Percentiles rank a stretch among this genome's conserved stretches.
These are phyloP conservation scores for Poeciliopsis occidentalis DNA, from an alignment of 2,113 vertebrate genomes.

Conservation along the genomic window DNA sequence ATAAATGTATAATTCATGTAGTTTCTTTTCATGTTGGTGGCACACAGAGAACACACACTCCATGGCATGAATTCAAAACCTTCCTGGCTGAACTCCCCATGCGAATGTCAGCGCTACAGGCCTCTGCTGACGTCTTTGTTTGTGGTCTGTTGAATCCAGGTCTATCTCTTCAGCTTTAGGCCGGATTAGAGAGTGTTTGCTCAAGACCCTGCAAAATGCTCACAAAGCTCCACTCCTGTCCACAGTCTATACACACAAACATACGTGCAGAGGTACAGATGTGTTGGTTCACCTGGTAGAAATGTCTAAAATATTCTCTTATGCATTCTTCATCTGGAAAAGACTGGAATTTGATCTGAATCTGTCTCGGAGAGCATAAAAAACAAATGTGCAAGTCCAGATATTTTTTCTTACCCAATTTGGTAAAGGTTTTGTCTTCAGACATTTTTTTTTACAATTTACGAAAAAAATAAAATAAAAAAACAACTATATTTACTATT, in stretches of 20 bases:
- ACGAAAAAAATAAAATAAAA: too few species aligned
- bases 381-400: too few species aligned
- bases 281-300: neutral
- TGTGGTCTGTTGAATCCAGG: constrained; percentile 61
- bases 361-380: neutral
- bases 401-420: too few species aligned
- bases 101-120: constrained; percentile 14
- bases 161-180: constrained; percentile 53
- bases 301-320: neutral
- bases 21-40: constrained; percentile 25
- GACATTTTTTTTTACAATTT: too few species aligned
- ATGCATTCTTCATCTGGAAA: neutral
- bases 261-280: constrained; percentile 2
- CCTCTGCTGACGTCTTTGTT: constrained; percentile 42
- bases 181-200: constrained; percentile 69
- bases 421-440: too few species aligned
- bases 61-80: constrained; percentile 10
- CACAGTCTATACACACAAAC: neutral
- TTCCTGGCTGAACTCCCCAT: constrained; percentile 20
- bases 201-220: constrained; percentile 36
- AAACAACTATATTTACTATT: too few species aligned
- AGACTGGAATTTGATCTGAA: neutral
- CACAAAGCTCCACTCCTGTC: constrained; percentile 38
- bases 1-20: constrained; percentile 55
- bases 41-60: constrained; percentile 19